Base-by-base conservation (phyloP, 1,140 invertebrate genomes). In the Dendrolimus kikuchii region DNA sequence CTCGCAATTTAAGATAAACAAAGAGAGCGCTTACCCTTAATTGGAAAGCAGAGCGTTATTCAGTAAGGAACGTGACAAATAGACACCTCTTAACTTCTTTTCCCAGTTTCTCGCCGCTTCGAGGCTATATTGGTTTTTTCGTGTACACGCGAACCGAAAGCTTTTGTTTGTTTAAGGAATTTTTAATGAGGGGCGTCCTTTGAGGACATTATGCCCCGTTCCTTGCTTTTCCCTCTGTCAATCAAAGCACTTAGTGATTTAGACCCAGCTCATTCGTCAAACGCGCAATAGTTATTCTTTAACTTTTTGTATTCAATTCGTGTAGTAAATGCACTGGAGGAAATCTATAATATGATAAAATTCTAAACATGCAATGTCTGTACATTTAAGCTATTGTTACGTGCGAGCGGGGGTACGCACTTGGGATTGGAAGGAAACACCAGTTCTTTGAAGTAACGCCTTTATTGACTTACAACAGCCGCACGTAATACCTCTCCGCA, bases 1-100 rank as follows among this genome's bases (percentile, higher is more conserved):
- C 82, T 86, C 82, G 82, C 82, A 86, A 86, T 86, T 86, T 84
- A 84, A 86, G 82, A 86, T 86, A 86, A 86, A 86, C 82, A 86
- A 86, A 86, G 80, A 80, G 82, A 83, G 76, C 79, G 82, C 79
- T 86, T 82, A 84, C 82, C 77, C 82, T 86, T 86, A 86, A 86
- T 86, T 86, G 82, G 82, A 83, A 85, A 84, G 82, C 82, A 82
- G 82, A 81, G 70, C 78, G 78, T 83, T 78, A 81, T 79, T 83
- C 82, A 78, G 74, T 74, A 84, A 78, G 77, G 68, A 82, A 84
- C 82, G 82, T 86, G 82, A 86, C 82, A 86, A 86, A 86, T 84
- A 86, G 82, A 86, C 82, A 86, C 79, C 82, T 86, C 81, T 86
- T 86, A 86, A 86, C 82, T 86, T 86, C 82, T 86, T 86, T 84